These are phyloP conservation scores for Chrysotoxum bicinctum DNA, from an alignment of 2,888 invertebrate genomes.

Conservation along the genomic window DNA sequence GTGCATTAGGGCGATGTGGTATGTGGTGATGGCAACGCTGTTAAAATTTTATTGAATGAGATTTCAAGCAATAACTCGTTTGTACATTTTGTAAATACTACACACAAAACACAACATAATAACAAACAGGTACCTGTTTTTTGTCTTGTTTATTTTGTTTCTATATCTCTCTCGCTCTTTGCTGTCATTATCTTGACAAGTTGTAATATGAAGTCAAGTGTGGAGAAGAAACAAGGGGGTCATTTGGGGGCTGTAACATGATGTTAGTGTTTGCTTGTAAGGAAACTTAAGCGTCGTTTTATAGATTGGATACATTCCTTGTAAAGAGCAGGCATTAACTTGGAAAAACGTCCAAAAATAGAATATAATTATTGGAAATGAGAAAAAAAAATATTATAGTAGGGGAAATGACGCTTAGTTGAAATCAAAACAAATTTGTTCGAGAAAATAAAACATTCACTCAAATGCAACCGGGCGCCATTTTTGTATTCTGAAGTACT, in stretches of 20 bases:
- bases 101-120: constrained; percentile 14
- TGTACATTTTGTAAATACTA: constrained; percentile 48
- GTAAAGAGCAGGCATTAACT: constrained; percentile 62
- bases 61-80: constrained; percentile 10
- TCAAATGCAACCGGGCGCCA: constrained; percentile 43
- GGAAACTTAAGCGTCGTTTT: constrained; percentile 51
- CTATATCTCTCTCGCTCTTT: constrained; percentile 14
- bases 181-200: constrained; percentile 67
- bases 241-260: constrained; percentile 25
- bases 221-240: constrained; percentile 35
- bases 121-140: constrained; percentile 63
- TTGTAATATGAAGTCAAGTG: constrained; percentile 59
- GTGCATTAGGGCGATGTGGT: constrained; percentile 1
- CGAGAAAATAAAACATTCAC: background rate
- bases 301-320: constrained; percentile 41
- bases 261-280: constrained; percentile 46
- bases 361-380: constrained; percentile 57
- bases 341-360: constrained; percentile 64
- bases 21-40: constrained; percentile 27
- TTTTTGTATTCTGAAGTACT: constrained; percentile 29
- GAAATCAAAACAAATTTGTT: constrained; percentile 60
- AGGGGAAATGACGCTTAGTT: constrained; percentile 34
- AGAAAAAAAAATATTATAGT: background rate
- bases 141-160: background rate
- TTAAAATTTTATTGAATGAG: constrained; percentile 63